Conservation (phyloP, 2,888 invertebrate genomes). For the Cryptocheilus praepositus region DNA sequence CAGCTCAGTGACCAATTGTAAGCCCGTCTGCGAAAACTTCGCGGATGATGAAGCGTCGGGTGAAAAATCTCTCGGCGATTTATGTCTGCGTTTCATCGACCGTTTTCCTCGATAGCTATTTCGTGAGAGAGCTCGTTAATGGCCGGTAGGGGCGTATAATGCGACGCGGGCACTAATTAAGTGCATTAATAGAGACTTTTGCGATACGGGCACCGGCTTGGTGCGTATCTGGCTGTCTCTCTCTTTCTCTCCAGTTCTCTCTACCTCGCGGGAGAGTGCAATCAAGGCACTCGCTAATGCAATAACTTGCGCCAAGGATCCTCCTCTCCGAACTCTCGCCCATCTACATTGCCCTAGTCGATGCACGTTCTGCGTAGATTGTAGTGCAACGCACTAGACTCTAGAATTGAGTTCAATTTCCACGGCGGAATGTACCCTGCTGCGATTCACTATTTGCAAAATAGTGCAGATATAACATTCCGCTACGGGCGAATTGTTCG, state of each 20-base stretch:
- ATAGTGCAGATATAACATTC: no score
- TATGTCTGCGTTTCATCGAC: slow-evolving; percentile 6
- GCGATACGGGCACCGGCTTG: slow-evolving; percentile 28
- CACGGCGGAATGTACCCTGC: no score
- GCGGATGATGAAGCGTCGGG: no score
- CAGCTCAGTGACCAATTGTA: no score
- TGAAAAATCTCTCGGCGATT: not conserved
- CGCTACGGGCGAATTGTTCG: no score
- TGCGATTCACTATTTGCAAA: no score
- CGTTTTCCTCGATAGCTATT: slow-evolving; percentile 18
- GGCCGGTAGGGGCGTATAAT: slow-evolving; percentile 38
- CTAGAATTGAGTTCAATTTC: no score
- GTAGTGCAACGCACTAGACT: slow-evolving; percentile 3
- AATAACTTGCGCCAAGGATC: slow-evolving; percentile 48
- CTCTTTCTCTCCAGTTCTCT: slow-evolving; percentile 2
- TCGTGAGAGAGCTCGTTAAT: slow-evolving; percentile 56
- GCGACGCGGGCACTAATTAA: slow-evolving; percentile 57
- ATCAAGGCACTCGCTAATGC: slow-evolving; percentile 49
- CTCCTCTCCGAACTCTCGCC: not conserved
- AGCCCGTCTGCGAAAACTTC: no score
- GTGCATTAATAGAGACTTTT: slow-evolving; percentile 63
- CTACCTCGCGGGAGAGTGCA: slow-evolving; percentile 36
- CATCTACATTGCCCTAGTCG: slow-evolving; percentile 10
- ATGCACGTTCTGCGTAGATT: slow-evolving; percentile 19
- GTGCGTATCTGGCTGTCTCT: slow-evolving; percentile 21